These are phyloP conservation scores for Coelopa frigida DNA, from an alignment of 1,140 invertebrate species.

Conservation along the genomic window DNA sequence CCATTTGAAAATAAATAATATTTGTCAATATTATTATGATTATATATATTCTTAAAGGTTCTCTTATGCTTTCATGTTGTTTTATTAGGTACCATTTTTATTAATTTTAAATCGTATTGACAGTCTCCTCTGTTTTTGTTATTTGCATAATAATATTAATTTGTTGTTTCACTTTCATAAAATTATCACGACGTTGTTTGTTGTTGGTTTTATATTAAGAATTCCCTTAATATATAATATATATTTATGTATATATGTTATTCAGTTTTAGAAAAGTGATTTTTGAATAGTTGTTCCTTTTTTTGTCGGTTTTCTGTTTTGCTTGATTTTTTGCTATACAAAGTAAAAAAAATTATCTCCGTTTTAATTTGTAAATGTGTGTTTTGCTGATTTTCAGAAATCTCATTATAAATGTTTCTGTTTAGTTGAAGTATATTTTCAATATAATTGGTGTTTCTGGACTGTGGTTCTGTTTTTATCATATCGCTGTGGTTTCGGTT, in stretches of 20 bases:
- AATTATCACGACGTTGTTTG: conserved; percentile 3
- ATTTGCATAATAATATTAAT: conserved; percentile 4
- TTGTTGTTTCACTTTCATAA: conserved; percentile 5
- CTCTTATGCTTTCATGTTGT: conserved; percentile 6
- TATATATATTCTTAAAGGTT: conserved; percentile 6
- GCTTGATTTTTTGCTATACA: conserved; percentile 2
- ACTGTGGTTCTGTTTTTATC: conserved; percentile 2
- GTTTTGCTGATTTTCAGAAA: too few relatives aligned
- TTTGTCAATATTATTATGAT: conserved; percentile 10
- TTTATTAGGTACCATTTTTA: conserved; percentile 3
- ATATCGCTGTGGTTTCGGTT: conserved; percentile 6
- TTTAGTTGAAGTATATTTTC: conserved; percentile 12
- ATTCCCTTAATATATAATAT: conserved; percentile 6
- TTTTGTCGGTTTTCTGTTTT: conserved; percentile 5
- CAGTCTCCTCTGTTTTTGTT: conserved; percentile 8
- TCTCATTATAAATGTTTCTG: too few relatives aligned
- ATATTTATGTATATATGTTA: background rate
- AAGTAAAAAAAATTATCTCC: conserved; percentile 7
- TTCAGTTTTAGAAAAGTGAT: conserved; percentile 7
- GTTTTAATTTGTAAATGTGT: conserved; percentile 1
- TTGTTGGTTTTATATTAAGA: conserved; percentile 3
- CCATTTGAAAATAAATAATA: conserved; percentile 2
- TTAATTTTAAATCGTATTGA: conserved; percentile 3
- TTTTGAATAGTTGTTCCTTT: conserved; percentile 3
- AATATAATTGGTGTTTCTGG: conserved; percentile 1